Conservation (phyloP, 2,113 vertebrate species). For the Nothobranchius kuhntae region DNA sequence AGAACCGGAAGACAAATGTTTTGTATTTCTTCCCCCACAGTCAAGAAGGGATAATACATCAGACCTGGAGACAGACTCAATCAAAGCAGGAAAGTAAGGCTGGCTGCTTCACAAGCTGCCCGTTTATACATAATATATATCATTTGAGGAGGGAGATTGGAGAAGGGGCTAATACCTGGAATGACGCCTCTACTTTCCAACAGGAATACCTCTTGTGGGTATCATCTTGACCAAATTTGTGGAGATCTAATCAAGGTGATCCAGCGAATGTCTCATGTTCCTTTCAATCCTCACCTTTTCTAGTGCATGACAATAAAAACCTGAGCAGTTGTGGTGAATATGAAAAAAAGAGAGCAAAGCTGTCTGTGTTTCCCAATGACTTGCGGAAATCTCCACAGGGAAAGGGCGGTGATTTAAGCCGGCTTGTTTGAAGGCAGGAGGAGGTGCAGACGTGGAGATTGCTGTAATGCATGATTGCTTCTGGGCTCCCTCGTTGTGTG, state of each 20-base stretch:
- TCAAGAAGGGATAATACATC: conserved; percentile 48
- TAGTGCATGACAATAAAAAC: conserved; percentile 8
- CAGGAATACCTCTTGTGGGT: too few relatives aligned
- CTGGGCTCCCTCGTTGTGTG: conserved; percentile 50
- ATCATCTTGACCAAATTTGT: conserved; percentile 43
- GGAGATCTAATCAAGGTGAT: conserved; percentile 3
- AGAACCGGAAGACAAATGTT: conserved; percentile 65
- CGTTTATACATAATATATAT: conserved; percentile 39
- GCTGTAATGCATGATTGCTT: conserved; percentile 62
- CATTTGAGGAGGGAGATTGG: too few relatives aligned
- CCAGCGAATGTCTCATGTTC: conserved; percentile 8
- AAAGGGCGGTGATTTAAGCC: conserved; percentile 59
- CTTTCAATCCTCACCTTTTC: conserved; percentile 26
- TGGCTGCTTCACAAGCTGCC: conserved; percentile 7
- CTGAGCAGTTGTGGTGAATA: conserved; percentile 3
- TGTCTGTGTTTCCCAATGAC: conserved; percentile 42
- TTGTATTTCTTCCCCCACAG: conserved; percentile 50
- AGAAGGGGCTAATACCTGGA: too few relatives aligned
- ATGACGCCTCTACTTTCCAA: too few relatives aligned
- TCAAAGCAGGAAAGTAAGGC: conserved; percentile 62
- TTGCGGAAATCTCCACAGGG: conserved; percentile 54
- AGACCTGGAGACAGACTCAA: conserved; percentile 57
- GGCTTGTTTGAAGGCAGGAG: conserved; percentile 53
- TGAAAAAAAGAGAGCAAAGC: conserved; percentile 38
- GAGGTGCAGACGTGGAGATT: conserved; percentile 42